Conservation (phyloP, 2,888 invertebrate species). For the Trichogramma dendrolimi region DNA sequence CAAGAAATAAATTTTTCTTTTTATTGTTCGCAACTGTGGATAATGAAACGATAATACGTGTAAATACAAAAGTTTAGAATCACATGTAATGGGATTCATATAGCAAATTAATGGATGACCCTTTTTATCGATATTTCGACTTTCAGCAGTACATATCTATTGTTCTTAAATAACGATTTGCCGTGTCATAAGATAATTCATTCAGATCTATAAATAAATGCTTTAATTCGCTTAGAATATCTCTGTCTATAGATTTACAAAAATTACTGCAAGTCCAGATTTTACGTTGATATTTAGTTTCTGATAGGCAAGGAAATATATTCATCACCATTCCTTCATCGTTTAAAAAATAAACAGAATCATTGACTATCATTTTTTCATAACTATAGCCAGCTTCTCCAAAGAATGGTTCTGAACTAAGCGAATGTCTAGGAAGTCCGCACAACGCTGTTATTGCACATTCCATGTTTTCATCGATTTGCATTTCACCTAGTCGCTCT, state of each 20-base stretch:
- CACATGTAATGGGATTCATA: neutral
- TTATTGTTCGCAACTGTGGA: constrained; percentile 2
- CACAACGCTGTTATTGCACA: constrained; percentile 21
- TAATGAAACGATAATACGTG: constrained; percentile 1
- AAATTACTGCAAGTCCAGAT: neutral
- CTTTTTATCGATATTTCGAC: neutral
- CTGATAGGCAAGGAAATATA: neutral
- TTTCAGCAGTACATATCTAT: constrained; percentile 3
- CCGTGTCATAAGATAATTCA: neutral
- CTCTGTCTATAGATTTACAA: neutral
- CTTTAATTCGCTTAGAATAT: constrained; percentile 2
- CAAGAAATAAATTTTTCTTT: neutral
- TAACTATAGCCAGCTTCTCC: neutral
- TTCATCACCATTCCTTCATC: neutral
- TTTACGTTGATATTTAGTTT: neutral
- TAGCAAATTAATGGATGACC: constrained; percentile 11
- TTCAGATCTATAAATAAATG: constrained; percentile 1
- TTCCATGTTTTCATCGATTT: neutral
- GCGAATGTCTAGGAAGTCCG: constrained; percentile 22
- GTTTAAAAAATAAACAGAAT: neutral
- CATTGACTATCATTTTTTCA: neutral
- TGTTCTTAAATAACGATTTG: neutral
- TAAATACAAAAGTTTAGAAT: constrained; percentile 6
- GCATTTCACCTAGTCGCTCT: constrained; percentile 7
- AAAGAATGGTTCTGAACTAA: constrained; percentile 23